phyloP scores from a whole-genome alignment of 2,888 invertebrate genomes.

The Drosophila dives region DNA sequence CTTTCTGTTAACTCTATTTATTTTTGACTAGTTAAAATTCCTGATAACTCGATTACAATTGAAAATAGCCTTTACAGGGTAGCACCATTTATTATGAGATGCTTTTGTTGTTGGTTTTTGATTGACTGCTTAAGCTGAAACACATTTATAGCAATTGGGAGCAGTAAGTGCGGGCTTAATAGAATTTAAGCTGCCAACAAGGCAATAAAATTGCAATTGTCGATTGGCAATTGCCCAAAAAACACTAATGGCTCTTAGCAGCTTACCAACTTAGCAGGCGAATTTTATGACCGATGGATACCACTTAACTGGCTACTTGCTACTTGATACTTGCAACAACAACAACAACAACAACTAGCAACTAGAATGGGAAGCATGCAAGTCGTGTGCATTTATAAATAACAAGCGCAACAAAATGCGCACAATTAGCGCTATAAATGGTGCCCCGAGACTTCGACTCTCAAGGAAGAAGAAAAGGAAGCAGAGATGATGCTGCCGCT shows the following conservation, averaged over 20 bases:
- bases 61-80: constrained; percentile 5
- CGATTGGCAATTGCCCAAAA: constrained; percentile 48
- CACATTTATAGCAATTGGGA: constrained; percentile 18
- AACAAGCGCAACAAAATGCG: constrained; percentile 75
- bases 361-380: constrained; percentile 6
- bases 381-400: constrained; percentile 66
- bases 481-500: constrained; percentile 8
- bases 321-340: constrained; percentile 9
- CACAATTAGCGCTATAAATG: constrained; percentile 78
- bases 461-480: constrained; percentile 13
- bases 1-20: not conserved
- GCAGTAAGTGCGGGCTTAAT: constrained; percentile 20
- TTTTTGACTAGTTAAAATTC: not conserved
- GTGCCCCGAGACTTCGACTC: constrained; percentile 50
- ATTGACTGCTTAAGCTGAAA: constrained; percentile 4
- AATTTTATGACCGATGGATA: constrained; percentile 11
- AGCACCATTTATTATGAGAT: not conserved
- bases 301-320: constrained; percentile 16
- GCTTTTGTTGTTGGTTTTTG: not conserved
- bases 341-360: constrained; percentile 18
- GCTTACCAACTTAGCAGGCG: constrained; percentile 6
- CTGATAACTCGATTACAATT: not conserved
- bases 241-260: constrained; percentile 51
- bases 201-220: constrained; percentile 30
- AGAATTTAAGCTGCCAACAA: constrained; percentile 13